Evolutionary conservation across 2,113 vertebrate species (phyloP).

Genomic region (Tichodroma muraria): DNA sequence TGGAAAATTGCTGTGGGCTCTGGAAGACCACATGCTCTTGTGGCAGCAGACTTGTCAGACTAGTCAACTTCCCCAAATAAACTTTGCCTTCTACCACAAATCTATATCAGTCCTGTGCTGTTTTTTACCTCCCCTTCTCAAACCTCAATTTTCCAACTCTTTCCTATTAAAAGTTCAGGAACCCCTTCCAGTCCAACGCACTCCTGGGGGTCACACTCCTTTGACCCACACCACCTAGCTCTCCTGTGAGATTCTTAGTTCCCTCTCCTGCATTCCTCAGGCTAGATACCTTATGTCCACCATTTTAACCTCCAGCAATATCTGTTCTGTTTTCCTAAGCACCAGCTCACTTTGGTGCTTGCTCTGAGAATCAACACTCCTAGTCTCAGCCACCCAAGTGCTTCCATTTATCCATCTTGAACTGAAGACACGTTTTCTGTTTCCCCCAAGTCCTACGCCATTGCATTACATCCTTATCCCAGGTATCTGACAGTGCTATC

Average conservation of each 20-base stretch:
- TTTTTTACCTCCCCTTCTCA: background rate
- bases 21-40: background rate
- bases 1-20: background rate
- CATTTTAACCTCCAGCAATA: background rate
- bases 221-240: background rate
- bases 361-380: background rate
- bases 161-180: background rate
- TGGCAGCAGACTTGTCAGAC: background rate
- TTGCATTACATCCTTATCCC: background rate
- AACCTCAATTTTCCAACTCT: background rate
- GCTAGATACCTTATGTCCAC: background rate
- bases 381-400: background rate
- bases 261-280: background rate
- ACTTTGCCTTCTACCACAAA: background rate
- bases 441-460: background rate
- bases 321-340: fast-evolving
- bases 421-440: background rate
- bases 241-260: background rate
- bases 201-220: background rate
- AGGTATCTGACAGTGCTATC: background rate
- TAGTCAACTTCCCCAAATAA: background rate
- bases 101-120: fast-evolving
- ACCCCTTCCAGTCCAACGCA: background rate
- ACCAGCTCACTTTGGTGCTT: background rate
- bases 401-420: background rate